Evolutionary conservation across 2,888 invertebrate genomes (phyloP).

Genomic region (Tenodera sinensis): DNA sequence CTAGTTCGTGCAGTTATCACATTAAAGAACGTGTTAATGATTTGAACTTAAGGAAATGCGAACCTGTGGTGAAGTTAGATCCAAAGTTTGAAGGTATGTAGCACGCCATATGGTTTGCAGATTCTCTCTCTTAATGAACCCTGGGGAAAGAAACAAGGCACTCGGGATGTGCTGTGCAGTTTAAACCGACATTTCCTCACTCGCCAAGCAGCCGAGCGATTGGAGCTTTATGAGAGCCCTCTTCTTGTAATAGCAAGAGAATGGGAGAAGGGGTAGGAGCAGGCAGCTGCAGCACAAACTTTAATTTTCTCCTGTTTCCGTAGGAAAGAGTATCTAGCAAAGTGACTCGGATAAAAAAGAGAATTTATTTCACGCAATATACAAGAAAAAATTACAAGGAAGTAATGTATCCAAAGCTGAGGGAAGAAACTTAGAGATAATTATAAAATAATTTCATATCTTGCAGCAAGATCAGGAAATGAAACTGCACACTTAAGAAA

Average conservation of each 20-base stretch:
- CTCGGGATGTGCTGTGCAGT: neutral
- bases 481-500: neutral
- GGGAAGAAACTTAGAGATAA: neutral
- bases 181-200: neutral
- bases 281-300: neutral
- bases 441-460: neutral
- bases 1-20: no score
- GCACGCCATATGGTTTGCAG: neutral
- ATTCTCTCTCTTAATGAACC: neutral
- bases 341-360: neutral
- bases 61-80: neutral
- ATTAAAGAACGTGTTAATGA: neutral
- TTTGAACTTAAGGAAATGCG: neutral
- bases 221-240: neutral
- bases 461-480: neutral
- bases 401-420: neutral
- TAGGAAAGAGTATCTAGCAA: neutral
- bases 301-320: neutral
- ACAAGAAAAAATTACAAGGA: neutral
- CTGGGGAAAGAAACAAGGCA: neutral
- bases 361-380: neutral
- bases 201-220: neutral
- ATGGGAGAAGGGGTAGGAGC: neutral
- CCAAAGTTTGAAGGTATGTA: neutral
- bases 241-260: neutral